phyloP scores from a whole-genome alignment of 2,113 vertebrate species.

The Egretta garzetta region DNA sequence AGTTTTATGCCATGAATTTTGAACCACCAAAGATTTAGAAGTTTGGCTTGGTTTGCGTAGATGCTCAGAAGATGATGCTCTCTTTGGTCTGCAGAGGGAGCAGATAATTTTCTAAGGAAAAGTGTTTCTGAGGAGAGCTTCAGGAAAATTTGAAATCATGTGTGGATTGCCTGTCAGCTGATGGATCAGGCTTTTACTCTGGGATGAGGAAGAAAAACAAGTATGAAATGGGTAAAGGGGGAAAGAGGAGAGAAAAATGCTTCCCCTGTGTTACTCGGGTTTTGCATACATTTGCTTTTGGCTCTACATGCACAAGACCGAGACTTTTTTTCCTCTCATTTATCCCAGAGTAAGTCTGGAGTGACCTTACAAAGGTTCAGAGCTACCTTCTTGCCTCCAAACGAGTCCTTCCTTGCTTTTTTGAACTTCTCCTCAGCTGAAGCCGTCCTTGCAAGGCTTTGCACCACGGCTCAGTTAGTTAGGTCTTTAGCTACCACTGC shows the following conservation, averaged over 20 bases:
- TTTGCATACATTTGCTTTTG: neutral
- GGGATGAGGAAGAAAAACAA: neutral
- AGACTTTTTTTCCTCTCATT: neutral
- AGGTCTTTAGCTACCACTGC: neutral
- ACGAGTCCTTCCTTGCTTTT: neutral
- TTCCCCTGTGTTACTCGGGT: neutral
- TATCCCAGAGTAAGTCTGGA: neutral
- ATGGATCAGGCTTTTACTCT: neutral
- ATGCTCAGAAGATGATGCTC: neutral
- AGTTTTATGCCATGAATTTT: neutral
- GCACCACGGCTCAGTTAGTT: neutral
- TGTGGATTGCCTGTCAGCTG: neutral
- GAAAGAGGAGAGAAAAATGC: neutral
- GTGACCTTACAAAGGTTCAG: neutral
- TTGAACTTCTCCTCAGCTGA: neutral
- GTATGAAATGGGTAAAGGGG: neutral
- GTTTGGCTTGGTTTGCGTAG: neutral
- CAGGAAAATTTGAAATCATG: neutral
- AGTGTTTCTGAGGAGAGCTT: neutral
- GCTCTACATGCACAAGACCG: neutral
- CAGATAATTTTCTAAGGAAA: neutral
- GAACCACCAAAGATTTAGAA: neutral
- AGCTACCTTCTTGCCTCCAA: neutral
- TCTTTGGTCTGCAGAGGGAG: constrained; percentile 45
- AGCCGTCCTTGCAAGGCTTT: neutral